phyloP scores from a whole-genome alignment of 2,797 vertebrate genomes.

The Prunella strophiata region DNA sequence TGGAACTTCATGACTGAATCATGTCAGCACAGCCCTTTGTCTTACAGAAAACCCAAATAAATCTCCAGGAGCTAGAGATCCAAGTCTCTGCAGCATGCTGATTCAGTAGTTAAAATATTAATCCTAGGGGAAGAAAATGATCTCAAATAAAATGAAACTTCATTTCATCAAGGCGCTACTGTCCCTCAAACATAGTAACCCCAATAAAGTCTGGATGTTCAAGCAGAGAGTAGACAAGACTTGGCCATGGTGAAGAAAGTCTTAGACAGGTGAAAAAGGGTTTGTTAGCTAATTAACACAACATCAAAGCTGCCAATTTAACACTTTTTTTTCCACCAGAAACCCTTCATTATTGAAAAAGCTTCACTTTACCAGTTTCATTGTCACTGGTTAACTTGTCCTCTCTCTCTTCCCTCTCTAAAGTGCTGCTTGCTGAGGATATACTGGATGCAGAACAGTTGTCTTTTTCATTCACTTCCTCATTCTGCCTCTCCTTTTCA shows the following conservation, averaged over 20 bases:
- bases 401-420: slow-evolving; percentile 95
- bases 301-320: neutral
- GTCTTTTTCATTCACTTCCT: slow-evolving; percentile 97
- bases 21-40: neutral
- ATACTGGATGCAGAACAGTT: slow-evolving; percentile 98
- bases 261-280: neutral
- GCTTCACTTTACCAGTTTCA: slow-evolving; percentile 82
- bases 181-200: neutral
- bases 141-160: neutral
- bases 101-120: neutral
- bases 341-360: slow-evolving; percentile 45
- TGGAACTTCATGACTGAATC: neutral
- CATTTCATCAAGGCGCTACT: neutral
- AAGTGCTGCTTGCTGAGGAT: slow-evolving; percentile 95
- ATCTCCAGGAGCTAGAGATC: neutral
- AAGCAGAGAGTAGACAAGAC: neutral
- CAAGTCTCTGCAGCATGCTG: neutral
- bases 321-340: slow-evolving; percentile 23
- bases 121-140: neutral
- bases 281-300: slow-evolving; percentile 7
- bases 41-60: neutral
- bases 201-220: neutral
- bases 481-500: slow-evolving; percentile 96
- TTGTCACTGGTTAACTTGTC: slow-evolving; percentile 86
- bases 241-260: neutral